Percentiles rank a stretch among this genome's conserved stretches.
These are phyloP conservation scores for Dryocosmus kuriphilus DNA, from an alignment of 2,888 invertebrate species.

Conservation along the genomic window DNA sequence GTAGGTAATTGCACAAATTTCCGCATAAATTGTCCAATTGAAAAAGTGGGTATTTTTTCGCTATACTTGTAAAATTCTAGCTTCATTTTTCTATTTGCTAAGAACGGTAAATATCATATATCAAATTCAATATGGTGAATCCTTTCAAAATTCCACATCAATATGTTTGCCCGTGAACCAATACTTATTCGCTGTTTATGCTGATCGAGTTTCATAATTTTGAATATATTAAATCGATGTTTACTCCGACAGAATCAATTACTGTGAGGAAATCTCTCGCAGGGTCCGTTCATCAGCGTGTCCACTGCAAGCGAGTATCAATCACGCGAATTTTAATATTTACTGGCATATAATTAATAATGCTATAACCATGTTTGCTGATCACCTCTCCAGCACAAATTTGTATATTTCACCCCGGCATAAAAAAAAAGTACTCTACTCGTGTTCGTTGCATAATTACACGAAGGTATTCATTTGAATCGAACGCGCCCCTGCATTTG, in stretches of 20 bases:
- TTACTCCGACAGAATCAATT: conserved; percentile 73
- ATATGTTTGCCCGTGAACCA: conserved; percentile 5
- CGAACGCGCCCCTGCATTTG: conserved; percentile 22
- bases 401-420: neutral
- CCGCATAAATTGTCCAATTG: too few species aligned
- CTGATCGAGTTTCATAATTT: conserved; percentile 60
- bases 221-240: conserved; percentile 73
- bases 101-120: neutral
- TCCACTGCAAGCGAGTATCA: conserved; percentile 65
- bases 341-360: conserved; percentile 67
- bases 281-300: conserved; percentile 47
- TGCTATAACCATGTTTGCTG: conserved; percentile 48
- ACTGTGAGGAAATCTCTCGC: conserved; percentile 61
- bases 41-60: too few species aligned
- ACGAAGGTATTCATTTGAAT: conserved; percentile 15
- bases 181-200: conserved; percentile 22
- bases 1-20: too few species aligned
- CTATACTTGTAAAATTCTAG: too few species aligned
- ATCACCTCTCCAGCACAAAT: conserved; percentile 1
- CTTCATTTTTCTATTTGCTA: too few species aligned
- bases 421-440: neutral
- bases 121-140: conserved; percentile 1
- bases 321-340: conserved; percentile 69
- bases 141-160: conserved; percentile 9
- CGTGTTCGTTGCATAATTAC: conserved; percentile 4